phyloP scores from a whole-genome alignment of 1,140 invertebrate species.

The Pseudoatta argentina region DNA sequence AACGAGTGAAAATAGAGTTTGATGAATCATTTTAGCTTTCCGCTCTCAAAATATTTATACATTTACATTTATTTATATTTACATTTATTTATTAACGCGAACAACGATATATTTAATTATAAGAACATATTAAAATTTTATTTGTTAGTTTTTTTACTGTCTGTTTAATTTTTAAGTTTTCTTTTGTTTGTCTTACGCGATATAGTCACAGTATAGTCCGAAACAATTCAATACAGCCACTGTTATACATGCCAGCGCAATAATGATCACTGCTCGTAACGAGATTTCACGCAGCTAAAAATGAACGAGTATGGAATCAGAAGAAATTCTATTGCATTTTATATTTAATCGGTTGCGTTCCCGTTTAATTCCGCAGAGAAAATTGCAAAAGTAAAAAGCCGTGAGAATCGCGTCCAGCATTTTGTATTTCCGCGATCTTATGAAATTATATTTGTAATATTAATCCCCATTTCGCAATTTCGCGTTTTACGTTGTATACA shows the following conservation, averaged over 20 bases:
- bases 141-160: background rate
- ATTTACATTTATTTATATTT: slow-evolving; percentile 1
- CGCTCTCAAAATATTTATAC: background rate
- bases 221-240: slow-evolving; percentile 31
- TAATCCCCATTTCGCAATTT: slow-evolving; percentile 54
- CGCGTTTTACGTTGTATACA: slow-evolving; percentile 32
- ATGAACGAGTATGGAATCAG: slow-evolving; percentile 29
- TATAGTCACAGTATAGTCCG: too few species aligned
- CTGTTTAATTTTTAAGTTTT: background rate
- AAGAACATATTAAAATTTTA: background rate
- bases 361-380: slow-evolving; percentile 58
- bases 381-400: slow-evolving; percentile 61
- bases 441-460: slow-evolving; percentile 64
- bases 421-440: slow-evolving; percentile 45
- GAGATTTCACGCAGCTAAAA: slow-evolving; percentile 34
- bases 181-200: background rate
- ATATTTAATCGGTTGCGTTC: slow-evolving; percentile 64
- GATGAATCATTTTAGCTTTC: slow-evolving; percentile 14
- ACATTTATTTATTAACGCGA: background rate
- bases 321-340: slow-evolving; percentile 60
- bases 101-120: background rate
- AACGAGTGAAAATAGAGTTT: slow-evolving; percentile 22
- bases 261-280: slow-evolving; percentile 26
- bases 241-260: background rate
- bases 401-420: slow-evolving; percentile 3